A percentile compares a stretch with the other conserved stretches of the same genome.
Conservation (phyloP, 2,113 vertebrate genomes). For the Rostratula benghalensis region DNA sequence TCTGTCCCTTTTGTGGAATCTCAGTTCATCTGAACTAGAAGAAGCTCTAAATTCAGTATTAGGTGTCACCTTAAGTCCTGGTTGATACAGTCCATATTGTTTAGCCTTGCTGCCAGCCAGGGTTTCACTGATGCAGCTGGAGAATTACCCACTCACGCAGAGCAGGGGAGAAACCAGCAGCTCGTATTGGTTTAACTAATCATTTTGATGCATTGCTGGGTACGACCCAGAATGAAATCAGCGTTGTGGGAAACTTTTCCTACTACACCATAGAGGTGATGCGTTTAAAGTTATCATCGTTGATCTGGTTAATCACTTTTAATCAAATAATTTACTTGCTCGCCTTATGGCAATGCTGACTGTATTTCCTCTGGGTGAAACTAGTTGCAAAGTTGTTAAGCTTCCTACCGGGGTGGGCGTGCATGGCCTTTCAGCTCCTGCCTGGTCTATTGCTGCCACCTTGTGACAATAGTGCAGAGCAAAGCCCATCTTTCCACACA, state of each 20-base stretch:
- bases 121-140: background rate
- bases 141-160: background rate
- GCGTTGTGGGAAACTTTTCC: fast-evolving
- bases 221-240: background rate
- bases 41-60: background rate
- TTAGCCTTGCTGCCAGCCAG: background rate
- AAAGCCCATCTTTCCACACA: background rate
- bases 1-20: background rate
- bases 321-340: background rate
- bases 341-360: background rate
- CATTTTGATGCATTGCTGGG: background rate
- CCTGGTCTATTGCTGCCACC: slow-evolving; percentile 19
- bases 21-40: background rate
- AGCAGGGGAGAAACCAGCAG: background rate
- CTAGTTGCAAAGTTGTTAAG: fast-evolving
- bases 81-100: background rate
- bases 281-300: background rate
- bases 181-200: background rate
- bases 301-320: background rate
- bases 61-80: background rate
- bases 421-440: background rate
- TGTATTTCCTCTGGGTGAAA: background rate
- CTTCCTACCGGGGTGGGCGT: fast-evolving
- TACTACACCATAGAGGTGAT: fast-evolving
- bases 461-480: background rate